Evolutionary conservation across 2,888 invertebrate species (phyloP), one percentile per base, ranked within the genome.

Genomic region (Taenaris catops): DNA sequence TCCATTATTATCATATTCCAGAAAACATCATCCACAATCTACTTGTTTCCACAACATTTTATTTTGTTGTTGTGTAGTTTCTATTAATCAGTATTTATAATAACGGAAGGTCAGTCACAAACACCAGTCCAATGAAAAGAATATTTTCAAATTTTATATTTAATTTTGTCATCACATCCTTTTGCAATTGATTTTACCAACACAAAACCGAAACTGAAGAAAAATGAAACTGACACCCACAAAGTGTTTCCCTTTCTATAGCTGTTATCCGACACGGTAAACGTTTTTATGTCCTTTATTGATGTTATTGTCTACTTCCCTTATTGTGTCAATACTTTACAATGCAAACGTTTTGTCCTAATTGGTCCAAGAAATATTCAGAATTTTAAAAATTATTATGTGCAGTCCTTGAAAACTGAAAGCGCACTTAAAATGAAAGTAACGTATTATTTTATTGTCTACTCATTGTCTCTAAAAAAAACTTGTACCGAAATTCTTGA

Each of bases 381-480:
- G 9, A 33, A 41, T 44, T 8, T 39, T 50, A 60, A 60, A 59
- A 62, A 61, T 52, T 51, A 53, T 44, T 27, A 20, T 11, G 24
- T 18, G 19, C 10, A 34, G 27, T 28, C 48, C 47, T 48, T 50
- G 36, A 54, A 62, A 66, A 66, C 52, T 40, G 62, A 65, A 65
- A 67, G 63, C 55, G 34, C 26, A 35, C 47, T 52, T 50, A 53
- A 58, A 62, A 53, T 50, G 63, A 69, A 66, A 69, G 67, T 61
- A 38, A 34, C 8, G 32, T 47, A 52, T 59, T 54, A 50, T 53
- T 44, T 42, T 42, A 17, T 25, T 25, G 33, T 41, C 8, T 27
- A 19, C 34, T 46, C 48, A 38, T 54, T 43, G 48, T 50, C 46
- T 43, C 6, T 14, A 2, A 20, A 29, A 20, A 34, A 14, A 34